phyloP scores from a whole-genome alignment of 37 sponge, comb jelly and placozoan species.

The Oscarella lobularis region DNA sequence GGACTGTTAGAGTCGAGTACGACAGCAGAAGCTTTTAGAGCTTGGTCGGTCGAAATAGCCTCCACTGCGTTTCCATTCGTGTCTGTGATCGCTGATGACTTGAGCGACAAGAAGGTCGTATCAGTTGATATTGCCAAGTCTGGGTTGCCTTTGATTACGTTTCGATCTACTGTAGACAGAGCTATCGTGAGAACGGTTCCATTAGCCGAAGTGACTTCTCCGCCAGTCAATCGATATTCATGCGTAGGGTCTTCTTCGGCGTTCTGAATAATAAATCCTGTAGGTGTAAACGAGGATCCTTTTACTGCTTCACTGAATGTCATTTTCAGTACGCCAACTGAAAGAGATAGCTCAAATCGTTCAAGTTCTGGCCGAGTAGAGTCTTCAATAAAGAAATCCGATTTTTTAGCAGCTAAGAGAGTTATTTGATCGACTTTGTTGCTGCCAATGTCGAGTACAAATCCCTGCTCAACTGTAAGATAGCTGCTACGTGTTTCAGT shows the following conservation, averaged over 20 bases:
- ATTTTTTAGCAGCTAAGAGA: conserved; percentile 34
- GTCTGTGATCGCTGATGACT: conserved; percentile 34
- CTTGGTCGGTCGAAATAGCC: conserved; percentile 20
- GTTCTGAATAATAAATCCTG: conserved; percentile 37
- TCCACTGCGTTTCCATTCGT: conserved; percentile 32
- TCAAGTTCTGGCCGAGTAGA: conserved; percentile 27
- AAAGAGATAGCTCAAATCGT: conserved; percentile 41
- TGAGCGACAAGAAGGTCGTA: conserved; percentile 36
- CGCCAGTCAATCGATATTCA: neutral
- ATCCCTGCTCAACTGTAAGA: conserved; percentile 26
- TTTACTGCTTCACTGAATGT: conserved; percentile 55
- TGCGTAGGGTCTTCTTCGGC: neutral
- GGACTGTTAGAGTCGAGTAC: conserved; percentile 32
- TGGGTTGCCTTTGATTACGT: conserved; percentile 53
- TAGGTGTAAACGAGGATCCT: conserved; percentile 25
- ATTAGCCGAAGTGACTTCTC: neutral
- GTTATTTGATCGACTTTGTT: conserved; percentile 18
- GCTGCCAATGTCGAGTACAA: conserved; percentile 35
- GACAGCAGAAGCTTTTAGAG: conserved; percentile 31
- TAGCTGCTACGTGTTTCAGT: conserved; percentile 32
- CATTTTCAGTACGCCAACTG: conserved; percentile 36
- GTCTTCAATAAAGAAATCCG: conserved; percentile 38
- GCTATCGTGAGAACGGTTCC: conserved; percentile 8
- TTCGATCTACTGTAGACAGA: conserved; percentile 43
- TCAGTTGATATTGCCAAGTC: conserved; percentile 30